Evolutionary conservation across 1,140 invertebrate genomes (phyloP).

Genomic region (Aporrectodea caliginosa): DNA sequence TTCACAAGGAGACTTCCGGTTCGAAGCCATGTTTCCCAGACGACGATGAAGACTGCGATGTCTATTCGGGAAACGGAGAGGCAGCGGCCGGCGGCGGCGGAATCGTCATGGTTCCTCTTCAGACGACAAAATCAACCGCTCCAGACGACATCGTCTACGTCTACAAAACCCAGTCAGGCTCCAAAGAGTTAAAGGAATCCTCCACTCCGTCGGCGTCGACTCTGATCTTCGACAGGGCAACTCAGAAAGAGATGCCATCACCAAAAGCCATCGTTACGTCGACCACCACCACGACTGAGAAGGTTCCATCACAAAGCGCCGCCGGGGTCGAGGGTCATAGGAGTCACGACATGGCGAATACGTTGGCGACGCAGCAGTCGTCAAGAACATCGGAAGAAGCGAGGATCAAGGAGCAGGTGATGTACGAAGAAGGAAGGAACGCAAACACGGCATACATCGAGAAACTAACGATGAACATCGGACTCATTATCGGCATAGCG

Average conservation of each 20-base stretch:
- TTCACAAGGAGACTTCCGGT: not conserved
- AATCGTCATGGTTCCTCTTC: not conserved
- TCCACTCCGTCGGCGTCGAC: no score
- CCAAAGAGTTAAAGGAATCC: not conserved
- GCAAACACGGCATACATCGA: not conserved
- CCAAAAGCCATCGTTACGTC: no score
- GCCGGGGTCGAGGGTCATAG: no score
- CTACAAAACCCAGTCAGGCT: not conserved
- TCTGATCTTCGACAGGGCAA: no score
- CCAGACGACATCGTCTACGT: not conserved
- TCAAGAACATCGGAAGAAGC: not conserved
- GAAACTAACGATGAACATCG: slow-evolving; percentile 28
- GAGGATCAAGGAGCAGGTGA: not conserved
- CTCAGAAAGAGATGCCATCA: no score
- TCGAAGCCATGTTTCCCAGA: not conserved
- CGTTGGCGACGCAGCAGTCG: not conserved
- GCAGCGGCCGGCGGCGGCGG: no score
- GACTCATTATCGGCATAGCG: slow-evolving; percentile 32
- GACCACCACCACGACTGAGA: no score
- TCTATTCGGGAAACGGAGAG: not conserved
- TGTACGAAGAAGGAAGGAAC: not conserved
- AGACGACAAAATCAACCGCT: not conserved
- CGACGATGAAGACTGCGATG: not conserved
- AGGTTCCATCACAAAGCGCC: no score
- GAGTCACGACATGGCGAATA: not conserved